Conservation (phyloP, 2,888 invertebrate genomes). For the Sceliomorpha sp. region DNA sequence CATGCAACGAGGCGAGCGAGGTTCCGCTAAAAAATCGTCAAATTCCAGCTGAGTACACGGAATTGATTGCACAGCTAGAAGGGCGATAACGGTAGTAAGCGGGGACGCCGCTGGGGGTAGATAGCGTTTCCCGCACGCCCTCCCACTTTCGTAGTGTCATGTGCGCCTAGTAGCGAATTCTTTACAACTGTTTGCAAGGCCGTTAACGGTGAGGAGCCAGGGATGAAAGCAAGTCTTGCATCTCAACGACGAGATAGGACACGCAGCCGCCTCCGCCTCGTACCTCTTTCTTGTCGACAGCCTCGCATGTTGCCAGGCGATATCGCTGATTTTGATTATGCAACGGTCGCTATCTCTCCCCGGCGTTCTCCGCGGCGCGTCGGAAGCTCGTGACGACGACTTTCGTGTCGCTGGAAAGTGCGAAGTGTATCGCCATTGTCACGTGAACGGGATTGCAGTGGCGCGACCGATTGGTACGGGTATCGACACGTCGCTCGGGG, state of each 20-base stretch:
- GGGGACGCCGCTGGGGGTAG: conserved; percentile 66
- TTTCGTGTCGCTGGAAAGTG: conserved; percentile 40
- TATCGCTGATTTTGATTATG: conserved; percentile 64
- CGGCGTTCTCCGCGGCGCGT: conserved; percentile 1
- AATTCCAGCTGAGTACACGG: conserved; percentile 53
- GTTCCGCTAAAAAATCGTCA: conserved; percentile 34
- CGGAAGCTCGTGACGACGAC: conserved; percentile 42
- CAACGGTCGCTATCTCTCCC: conserved; percentile 44
- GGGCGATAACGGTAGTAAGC: conserved; percentile 70
- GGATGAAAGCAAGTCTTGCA: conserved; percentile 63
- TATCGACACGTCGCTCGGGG: conserved; percentile 36
- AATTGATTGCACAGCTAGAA: conserved; percentile 70
- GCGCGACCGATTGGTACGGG: conserved; percentile 5
- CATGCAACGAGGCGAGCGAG: conserved; percentile 21
- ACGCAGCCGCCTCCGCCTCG: conserved; percentile 58
- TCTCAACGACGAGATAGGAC: conserved; percentile 72
- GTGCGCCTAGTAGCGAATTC: conserved; percentile 64
- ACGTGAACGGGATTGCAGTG: conserved; percentile 29
- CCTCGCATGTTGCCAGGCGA: conserved; percentile 51
- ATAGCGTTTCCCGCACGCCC: conserved; percentile 63
- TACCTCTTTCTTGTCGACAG: conserved; percentile 33
- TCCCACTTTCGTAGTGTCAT: conserved; percentile 49
- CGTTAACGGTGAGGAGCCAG: conserved; percentile 24
- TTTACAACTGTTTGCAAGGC: conserved; percentile 75
- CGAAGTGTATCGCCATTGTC: conserved; percentile 44